Conservation (phyloP, 1,140 invertebrate genomes). For the Lepidurus packardi region DNA sequence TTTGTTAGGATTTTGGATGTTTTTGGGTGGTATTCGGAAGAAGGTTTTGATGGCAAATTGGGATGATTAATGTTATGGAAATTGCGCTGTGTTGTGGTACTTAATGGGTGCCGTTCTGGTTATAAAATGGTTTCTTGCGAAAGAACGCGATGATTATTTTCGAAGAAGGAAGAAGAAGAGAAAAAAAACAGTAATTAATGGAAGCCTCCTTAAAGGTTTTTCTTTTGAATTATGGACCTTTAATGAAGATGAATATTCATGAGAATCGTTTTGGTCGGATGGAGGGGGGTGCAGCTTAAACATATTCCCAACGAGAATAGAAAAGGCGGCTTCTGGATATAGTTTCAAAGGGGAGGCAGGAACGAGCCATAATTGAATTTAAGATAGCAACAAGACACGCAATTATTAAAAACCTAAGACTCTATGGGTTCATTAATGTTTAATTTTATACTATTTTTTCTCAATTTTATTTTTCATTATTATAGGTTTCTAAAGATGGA, state of each 20-base stretch:
- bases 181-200: neutral
- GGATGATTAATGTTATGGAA: no score
- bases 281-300: neutral
- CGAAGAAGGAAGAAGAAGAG: neutral
- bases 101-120: constrained; percentile 7
- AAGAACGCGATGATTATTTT: neutral
- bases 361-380: constrained; percentile 2
- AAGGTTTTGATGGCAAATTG: no score
- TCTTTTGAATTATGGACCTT: constrained; percentile 10
- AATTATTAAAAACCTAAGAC: neutral
- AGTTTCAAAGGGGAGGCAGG: neutral
- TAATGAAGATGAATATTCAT: constrained; percentile 19
- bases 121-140: neutral
- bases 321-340: neutral
- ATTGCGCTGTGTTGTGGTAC: no score
- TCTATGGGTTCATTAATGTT: neutral
- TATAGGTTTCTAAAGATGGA: neutral
- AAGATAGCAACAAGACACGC: neutral
- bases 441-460: neutral
- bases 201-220: neutral
- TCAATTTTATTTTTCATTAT: neutral
- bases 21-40: no score
- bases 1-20: no score
- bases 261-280: neutral
- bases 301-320: neutral